Conservation (phyloP, 2,113 vertebrate genomes). For the Pituophis catenifer region DNA sequence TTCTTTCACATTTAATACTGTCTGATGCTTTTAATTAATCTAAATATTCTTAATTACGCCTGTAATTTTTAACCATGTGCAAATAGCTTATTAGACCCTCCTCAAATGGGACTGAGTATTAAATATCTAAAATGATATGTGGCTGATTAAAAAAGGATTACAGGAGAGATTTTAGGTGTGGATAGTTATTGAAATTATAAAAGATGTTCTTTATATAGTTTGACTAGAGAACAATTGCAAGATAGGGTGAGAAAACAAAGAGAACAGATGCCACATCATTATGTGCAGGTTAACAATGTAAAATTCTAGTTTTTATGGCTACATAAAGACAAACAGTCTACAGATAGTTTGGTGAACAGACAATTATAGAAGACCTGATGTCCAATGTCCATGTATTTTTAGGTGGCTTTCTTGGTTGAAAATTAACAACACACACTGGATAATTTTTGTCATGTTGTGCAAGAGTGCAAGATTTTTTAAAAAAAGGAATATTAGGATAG, state of each 20-base stretch:
- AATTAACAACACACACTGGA: background rate
- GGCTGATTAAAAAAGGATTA: constrained; percentile 62
- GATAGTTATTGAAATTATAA: constrained; percentile 20
- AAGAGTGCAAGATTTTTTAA: background rate
- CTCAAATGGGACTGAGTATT: constrained; percentile 55
- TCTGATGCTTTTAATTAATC: constrained; percentile 72
- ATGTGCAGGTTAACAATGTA: background rate
- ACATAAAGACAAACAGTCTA: background rate
- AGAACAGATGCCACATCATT: background rate
- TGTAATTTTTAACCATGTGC: constrained; percentile 68
- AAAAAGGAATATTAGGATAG: too few relatives aligned
- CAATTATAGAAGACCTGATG: background rate
- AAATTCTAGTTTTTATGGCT: constrained; percentile 19
- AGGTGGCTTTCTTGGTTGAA: background rate
- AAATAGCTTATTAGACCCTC: constrained; percentile 68
- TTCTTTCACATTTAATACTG: constrained; percentile 65
- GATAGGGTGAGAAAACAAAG: background rate
- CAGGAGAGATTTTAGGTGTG: constrained; percentile 42
- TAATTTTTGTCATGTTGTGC: background rate
- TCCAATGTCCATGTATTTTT: background rate
- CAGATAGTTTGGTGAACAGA: background rate
- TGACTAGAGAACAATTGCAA: background rate
- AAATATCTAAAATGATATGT: constrained; percentile 60
- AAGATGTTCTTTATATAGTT: background rate
- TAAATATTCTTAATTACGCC: constrained; percentile 64